A percentile compares a stretch with the other conserved stretches of the same genome.
Conservation (phyloP, 2,113 vertebrate genomes). For the Esox niger region DNA sequence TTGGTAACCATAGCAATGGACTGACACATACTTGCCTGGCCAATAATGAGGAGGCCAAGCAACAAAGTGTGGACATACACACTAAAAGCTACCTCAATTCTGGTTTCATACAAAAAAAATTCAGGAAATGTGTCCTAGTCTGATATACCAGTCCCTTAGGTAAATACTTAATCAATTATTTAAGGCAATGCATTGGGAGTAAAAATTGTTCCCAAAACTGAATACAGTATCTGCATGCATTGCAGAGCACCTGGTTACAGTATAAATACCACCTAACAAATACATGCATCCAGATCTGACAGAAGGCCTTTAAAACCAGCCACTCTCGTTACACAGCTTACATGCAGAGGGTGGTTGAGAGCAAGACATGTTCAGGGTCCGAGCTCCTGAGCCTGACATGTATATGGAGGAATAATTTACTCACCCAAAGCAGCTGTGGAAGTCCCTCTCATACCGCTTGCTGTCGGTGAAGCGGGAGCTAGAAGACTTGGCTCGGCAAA, state of each 20-base stretch:
- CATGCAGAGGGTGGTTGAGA: no score
- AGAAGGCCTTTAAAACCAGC: no score
- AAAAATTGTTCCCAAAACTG: neutral
- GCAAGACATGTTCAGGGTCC: no score
- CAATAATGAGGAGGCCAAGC: neutral
- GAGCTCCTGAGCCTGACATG: no score
- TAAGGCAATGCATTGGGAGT: neutral
- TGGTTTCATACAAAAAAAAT: neutral
- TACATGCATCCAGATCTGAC: no score
- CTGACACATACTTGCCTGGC: neutral
- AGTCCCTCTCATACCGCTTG: slow-evolving; percentile 96
- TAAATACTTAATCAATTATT: neutral
- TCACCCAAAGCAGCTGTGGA: slow-evolving; percentile 97
- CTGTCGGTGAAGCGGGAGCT: slow-evolving; percentile 99
- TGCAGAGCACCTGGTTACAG: neutral
- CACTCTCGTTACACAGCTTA: no score
- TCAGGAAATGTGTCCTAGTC: neutral
- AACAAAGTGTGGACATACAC: neutral
- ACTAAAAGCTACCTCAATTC: neutral
- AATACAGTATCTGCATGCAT: neutral
- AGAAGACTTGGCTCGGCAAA: slow-evolving; percentile 97
- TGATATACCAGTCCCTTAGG: neutral
- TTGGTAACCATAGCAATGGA: slow-evolving; percentile 4
- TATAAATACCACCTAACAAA: no score
- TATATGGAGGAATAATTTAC: slow-evolving; percentile 27